phyloP scores from a whole-genome alignment of 2,113 vertebrate genomes.

The Burhinus bistriatus region DNA sequence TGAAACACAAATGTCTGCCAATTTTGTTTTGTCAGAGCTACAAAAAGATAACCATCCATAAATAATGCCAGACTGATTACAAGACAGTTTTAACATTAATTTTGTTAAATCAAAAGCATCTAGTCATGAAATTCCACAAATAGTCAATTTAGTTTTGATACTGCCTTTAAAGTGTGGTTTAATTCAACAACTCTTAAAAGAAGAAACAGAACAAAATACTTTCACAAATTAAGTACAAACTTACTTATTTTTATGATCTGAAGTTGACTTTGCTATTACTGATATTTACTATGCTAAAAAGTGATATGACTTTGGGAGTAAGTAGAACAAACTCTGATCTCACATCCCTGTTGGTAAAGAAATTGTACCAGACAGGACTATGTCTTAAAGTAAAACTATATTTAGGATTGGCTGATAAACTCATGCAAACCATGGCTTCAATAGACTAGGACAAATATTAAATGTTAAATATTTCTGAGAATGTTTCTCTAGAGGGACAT shows the following conservation, averaged over 20 bases:
- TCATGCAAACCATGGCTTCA: neutral
- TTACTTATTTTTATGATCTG: neutral
- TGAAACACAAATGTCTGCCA: neutral
- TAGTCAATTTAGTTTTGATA: neutral
- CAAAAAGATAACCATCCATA: neutral
- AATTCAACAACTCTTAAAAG: neutral
- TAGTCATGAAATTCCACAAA: neutral
- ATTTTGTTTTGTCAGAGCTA: neutral
- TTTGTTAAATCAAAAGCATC: neutral
- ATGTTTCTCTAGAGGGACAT: neutral
- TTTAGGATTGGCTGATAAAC: neutral
- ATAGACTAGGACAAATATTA: neutral
- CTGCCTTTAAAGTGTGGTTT: neutral
- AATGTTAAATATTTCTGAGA: neutral
- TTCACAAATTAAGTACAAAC: neutral
- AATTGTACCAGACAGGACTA: neutral
- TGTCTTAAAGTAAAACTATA: neutral
- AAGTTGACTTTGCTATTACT: neutral
- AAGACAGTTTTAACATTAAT: neutral
- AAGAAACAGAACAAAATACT: neutral
- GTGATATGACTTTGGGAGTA: neutral
- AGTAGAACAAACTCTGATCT: neutral
- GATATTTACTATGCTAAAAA: neutral
- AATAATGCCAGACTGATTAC: neutral
- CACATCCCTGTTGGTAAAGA: neutral